Conservation (phyloP, 2,888 invertebrate genomes). For the Apamea monoglypha region DNA sequence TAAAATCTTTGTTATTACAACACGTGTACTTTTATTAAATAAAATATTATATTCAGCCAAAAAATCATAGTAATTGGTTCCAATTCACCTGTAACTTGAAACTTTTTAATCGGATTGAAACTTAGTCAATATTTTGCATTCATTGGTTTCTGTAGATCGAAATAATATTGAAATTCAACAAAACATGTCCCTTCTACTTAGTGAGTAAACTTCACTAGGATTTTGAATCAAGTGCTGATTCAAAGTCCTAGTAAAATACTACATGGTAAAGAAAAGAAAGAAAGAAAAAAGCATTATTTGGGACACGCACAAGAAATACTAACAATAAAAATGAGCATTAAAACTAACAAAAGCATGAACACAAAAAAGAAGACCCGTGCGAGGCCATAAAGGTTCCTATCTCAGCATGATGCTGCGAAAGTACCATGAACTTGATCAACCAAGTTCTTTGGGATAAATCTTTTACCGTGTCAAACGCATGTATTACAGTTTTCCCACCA, state of each 20-base stretch:
- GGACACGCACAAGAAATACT: background rate
- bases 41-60: background rate
- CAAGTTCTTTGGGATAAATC: background rate
- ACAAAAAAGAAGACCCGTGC: background rate
- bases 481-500: background rate
- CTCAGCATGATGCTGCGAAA: background rate
- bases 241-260: slow-evolving; percentile 1
- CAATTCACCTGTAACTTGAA: slow-evolving; percentile 1
- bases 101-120: background rate
- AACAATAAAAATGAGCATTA: too few relatives aligned
- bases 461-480: background rate
- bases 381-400: background rate
- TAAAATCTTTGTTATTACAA: slow-evolving; percentile 7
- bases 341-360: too few relatives aligned
- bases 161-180: background rate
- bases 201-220: background rate
- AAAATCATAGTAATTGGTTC: background rate
- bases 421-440: background rate
- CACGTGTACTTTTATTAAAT: background rate
- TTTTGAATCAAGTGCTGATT: background rate
- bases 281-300: background rate
- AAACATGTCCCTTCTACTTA: background rate
- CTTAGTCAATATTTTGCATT: background rate
- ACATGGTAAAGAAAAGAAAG: background rate
- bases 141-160: background rate